Conservation (phyloP, 2,113 vertebrate genomes). For the Lethenteron reissneri region DNA sequence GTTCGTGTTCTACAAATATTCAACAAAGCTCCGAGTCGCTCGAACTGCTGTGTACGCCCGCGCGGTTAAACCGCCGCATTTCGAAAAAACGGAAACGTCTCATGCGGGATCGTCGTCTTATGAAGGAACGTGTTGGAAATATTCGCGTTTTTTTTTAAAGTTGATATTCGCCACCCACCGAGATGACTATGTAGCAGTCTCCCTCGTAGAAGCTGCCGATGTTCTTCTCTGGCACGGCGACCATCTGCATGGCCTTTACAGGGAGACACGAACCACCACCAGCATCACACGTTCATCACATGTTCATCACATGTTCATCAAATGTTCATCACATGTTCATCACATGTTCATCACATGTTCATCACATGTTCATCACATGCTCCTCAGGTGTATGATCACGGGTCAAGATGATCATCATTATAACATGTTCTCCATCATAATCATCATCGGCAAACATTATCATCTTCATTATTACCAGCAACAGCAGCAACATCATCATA, state of each 20-base stretch:
- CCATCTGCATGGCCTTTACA: conserved; percentile 42
- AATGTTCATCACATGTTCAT: too few relatives aligned
- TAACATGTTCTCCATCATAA: too few relatives aligned
- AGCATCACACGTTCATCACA: not conserved
- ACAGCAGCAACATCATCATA: too few relatives aligned
- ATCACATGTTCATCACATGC: not conserved
- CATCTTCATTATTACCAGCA: too few relatives aligned
- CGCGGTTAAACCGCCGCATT: not conserved
- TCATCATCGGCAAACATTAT: not conserved
- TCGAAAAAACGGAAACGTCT: not conserved
- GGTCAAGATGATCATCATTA: not conserved
- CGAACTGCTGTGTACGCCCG: not conserved
- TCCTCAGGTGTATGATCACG: not conserved
- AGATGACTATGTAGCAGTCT: conserved; percentile 45
- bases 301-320: not conserved
- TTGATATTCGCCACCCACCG: conserved; percentile 22
- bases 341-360: not conserved
- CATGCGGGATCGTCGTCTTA: not conserved
- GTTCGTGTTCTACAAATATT: too few relatives aligned
- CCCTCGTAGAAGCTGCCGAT: conserved; percentile 45
- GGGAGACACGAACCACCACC: conserved; percentile 7
- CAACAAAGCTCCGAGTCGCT: not conserved
- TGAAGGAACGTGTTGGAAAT: not conserved
- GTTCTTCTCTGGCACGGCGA: conserved; percentile 30
- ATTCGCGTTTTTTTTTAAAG: not conserved